Evolutionary conservation across 2,888 invertebrate species (phyloP).

Genomic region (Cantharis lateralis): DNA sequence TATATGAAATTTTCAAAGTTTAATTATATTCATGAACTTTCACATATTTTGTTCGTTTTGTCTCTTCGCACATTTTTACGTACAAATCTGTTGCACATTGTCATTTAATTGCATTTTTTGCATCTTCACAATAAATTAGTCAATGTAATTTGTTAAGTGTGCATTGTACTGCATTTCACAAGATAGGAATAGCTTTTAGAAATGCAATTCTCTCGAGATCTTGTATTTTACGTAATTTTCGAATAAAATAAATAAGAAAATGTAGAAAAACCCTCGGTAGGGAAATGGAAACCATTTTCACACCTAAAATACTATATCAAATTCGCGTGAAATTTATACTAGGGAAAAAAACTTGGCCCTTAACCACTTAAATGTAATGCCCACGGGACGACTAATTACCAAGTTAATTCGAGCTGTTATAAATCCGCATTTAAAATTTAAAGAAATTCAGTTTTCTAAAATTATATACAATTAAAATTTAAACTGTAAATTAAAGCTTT

Average conservation of each 20-base stretch:
- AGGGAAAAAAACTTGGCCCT: not conserved
- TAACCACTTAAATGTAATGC: not conserved
- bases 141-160: not conserved
- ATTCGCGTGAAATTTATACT: not conserved
- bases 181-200: not conserved
- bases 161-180: not conserved
- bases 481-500: no score
- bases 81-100: not conserved
- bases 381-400: not conserved
- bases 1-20: not conserved
- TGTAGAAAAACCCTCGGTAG: not conserved
- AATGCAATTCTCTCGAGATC: not conserved
- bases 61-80: not conserved
- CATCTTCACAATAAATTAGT: not conserved
- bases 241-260: not conserved
- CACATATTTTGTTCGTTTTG: not conserved
- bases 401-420: not conserved
- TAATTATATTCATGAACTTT: not conserved
- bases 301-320: not conserved
- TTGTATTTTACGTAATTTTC: not conserved
- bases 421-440: not conserved
- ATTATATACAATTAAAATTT: not conserved
- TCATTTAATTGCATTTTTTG: no score
- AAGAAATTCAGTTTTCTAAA: not conserved
- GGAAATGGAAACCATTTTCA: not conserved